phyloP scores from a whole-genome alignment of 2,888 invertebrate species.

The Ischnura elegans region DNA sequence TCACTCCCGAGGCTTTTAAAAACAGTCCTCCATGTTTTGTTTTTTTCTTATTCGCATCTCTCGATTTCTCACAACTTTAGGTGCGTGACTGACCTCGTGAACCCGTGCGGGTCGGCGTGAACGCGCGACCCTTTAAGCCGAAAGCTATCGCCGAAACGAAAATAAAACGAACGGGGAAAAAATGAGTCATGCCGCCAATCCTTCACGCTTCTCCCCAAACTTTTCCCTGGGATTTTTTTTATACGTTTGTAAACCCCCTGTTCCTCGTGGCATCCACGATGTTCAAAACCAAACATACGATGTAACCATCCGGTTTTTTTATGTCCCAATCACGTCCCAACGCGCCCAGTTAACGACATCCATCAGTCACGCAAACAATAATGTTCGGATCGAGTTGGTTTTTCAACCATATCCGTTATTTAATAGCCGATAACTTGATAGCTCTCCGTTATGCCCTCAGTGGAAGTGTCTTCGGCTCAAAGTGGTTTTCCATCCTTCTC shows the following conservation, averaged over 20 bases:
- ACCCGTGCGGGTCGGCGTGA: constrained; percentile 36
- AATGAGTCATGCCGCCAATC: neutral
- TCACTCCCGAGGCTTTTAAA: neutral
- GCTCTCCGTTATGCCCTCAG: neutral
- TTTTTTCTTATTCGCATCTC: constrained; percentile 38
- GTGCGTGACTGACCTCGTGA: constrained; percentile 51
- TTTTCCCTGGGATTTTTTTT: neutral
- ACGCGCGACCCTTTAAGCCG: constrained; percentile 26
- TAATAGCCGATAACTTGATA: neutral
- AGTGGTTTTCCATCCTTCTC: neutral
- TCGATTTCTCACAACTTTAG: constrained; percentile 37
- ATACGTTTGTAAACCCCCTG: neutral
- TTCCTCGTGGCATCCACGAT: neutral
- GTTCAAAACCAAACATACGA: constrained; percentile 49
- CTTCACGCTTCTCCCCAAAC: neutral
- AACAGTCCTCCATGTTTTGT: constrained; percentile 32
- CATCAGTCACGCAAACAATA: constrained; percentile 48
- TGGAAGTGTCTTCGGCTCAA: neutral
- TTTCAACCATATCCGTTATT: neutral
- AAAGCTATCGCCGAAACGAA: constrained; percentile 32
- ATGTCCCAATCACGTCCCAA: constrained; percentile 48
- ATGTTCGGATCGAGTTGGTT: neutral
- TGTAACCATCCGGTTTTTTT: neutral
- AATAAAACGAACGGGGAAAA: constrained; percentile 44
- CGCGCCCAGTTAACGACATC: constrained; percentile 50